Evolutionary conservation across 1,140 invertebrate genomes (phyloP).

Genomic region (Periplaneta americana): DNA sequence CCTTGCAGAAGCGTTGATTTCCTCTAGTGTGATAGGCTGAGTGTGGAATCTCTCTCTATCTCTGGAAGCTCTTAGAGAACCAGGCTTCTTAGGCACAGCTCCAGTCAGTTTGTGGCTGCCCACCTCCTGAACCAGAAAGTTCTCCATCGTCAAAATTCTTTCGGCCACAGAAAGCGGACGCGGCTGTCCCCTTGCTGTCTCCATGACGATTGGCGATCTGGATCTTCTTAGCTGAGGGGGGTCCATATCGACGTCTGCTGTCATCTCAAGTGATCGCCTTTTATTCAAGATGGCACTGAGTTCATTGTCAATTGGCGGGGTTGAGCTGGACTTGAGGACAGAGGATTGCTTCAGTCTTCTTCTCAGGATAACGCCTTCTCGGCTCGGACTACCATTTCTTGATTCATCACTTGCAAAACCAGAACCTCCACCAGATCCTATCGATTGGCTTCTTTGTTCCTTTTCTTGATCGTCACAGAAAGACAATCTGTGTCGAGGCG

Average conservation of each 20-base stretch:
- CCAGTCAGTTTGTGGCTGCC: conserved; percentile 25
- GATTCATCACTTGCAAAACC: background rate
- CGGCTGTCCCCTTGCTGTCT: background rate
- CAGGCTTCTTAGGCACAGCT: conserved; percentile 37
- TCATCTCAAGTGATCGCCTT: conserved; percentile 9
- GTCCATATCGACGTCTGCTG: background rate
- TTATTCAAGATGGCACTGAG: conserved; percentile 22
- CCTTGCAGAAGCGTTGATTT: conserved; percentile 49
- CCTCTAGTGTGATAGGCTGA: conserved; percentile 59
- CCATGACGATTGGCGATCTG: background rate
- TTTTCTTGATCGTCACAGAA: background rate
- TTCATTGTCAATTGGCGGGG: conserved; percentile 25
- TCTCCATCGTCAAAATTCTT: conserved; percentile 35
- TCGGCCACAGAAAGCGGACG: conserved; percentile 35
- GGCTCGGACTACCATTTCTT: background rate
- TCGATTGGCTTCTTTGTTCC: background rate
- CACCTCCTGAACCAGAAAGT: conserved; percentile 30
- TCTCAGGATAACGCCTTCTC: background rate
- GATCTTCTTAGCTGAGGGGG: background rate
- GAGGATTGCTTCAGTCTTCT: background rate
- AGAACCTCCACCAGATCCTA: background rate
- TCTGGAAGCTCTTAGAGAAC: conserved; percentile 30
- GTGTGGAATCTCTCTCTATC: conserved; percentile 53
- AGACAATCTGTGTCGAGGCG: conserved; percentile 5
- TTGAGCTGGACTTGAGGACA: background rate